Evolutionary conservation across 2,113 vertebrate genomes (phyloP), one percentile per base, ranked within the genome.

Genomic region (Hydropotes inermis): DNA sequence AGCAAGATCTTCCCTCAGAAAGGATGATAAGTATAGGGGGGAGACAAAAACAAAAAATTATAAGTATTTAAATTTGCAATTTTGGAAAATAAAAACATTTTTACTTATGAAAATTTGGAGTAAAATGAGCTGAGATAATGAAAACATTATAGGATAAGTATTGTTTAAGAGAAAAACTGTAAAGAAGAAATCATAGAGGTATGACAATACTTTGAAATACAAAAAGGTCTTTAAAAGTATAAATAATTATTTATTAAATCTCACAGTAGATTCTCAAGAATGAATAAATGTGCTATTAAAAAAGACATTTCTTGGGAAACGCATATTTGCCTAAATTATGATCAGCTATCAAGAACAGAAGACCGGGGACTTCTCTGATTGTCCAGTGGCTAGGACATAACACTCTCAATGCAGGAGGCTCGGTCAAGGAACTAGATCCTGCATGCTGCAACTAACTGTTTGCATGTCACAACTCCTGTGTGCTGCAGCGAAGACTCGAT

Each of bases 1-100:
- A 94, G 33, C 19, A 28, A 84, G 93, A 89, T 21, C 9, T 57
- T 96, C 17, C 86, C 8, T n/a, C 87, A 60, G 45, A 92, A 93
- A 39, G 25, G 1, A 76, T 87, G 5, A 61, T 88, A 84, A 94
- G 83, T 79, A 55, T 21, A 11, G 15, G 33, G 4, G 14, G 0
- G 12, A 52, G n/a, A 91, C 83, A 67, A 89, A 82, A 70, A 47
- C 11, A 19, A 33, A 79, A 76, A 93, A 45, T 70, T 95, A 47
- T 19, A 67, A 86, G 70, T 94, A 7, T 91, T 83, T 67, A 91
- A 89, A 83, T 21, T 43, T 60, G 3, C 58, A 54, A 91, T 93
- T 84, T 74, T 7, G 76, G 15, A 89, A 10, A 87, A 91, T 50
- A 43, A 74, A 89, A 74, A 16, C 21, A 91, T 70, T 89, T 87